phyloP scores from a whole-genome alignment of 2,113 vertebrate genomes.

The Lepisosteus osseus region DNA sequence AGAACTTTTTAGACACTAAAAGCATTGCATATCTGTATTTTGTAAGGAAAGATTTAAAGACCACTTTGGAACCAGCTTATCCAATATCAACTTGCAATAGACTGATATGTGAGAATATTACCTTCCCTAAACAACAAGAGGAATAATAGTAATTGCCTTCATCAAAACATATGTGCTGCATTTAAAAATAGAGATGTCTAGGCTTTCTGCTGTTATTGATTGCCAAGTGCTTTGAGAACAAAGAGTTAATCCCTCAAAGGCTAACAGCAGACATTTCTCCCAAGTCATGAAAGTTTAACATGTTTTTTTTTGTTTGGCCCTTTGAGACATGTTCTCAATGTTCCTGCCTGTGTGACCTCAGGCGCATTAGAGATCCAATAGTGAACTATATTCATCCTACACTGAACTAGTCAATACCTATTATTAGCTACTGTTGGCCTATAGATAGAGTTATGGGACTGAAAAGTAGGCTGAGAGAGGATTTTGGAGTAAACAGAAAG shows the following conservation, averaged over 20 bases:
- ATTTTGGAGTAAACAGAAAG: constrained; percentile 40
- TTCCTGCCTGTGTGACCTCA: constrained; percentile 58
- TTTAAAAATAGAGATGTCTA: constrained; percentile 57
- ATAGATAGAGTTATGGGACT: constrained; percentile 70
- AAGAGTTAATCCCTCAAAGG: constrained; percentile 69
- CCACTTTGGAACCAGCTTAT: no score
- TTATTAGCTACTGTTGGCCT: constrained; percentile 77
- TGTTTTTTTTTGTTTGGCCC: constrained; percentile 58
- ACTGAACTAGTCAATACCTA: constrained; percentile 78
- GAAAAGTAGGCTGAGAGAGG: constrained; percentile 50
- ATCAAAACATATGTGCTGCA: constrained; percentile 36
- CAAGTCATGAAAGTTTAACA: constrained; percentile 72
- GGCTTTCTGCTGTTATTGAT: constrained; percentile 65
- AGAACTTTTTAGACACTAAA: no score
- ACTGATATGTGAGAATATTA: constrained; percentile 17
- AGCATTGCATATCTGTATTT: no score
- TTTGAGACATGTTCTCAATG: constrained; percentile 55
- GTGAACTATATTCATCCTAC: constrained; percentile 74
- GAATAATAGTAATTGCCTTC: constrained; percentile 34
- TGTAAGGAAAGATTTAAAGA: no score
- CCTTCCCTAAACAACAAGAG: constrained; percentile 28
- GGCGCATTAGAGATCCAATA: constrained; percentile 71
- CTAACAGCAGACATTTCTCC: constrained; percentile 63
- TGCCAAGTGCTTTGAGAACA: constrained; percentile 62
- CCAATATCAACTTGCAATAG: no score